Evolutionary conservation across 1,140 invertebrate genomes (phyloP).

Genomic region (Zaprionus davidi): DNA sequence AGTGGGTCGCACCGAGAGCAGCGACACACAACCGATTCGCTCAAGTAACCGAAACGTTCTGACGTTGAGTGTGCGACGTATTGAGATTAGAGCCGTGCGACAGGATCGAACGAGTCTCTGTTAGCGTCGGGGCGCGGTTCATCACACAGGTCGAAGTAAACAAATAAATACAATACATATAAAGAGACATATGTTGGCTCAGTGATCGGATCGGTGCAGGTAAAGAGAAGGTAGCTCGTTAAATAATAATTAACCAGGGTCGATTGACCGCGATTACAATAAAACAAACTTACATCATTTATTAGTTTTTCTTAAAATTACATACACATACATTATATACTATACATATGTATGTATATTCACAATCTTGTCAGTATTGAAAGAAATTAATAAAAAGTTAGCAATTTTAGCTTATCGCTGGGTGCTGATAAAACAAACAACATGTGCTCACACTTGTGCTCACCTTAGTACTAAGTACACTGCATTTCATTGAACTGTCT

Average conservation of each 20-base stretch:
- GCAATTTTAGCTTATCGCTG: slow-evolving; percentile 30
- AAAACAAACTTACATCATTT: slow-evolving; percentile 23
- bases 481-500: slow-evolving; percentile 4
- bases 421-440: not conserved
- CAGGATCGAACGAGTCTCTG: slow-evolving; percentile 15
- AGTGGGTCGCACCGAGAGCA: not conserved
- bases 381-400: slow-evolving; percentile 12
- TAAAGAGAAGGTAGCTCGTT: not conserved
- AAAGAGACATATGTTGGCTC: not conserved
- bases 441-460: not conserved
- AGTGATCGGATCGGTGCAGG: not conserved
- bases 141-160: not conserved
- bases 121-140: not conserved
- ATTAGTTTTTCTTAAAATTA: slow-evolving; percentile 13
- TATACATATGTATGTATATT: not conserved
- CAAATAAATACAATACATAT: not conserved
- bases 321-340: not conserved
- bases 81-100: slow-evolving; percentile 26
- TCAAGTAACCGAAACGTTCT: slow-evolving; percentile 64
- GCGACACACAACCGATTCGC: slow-evolving; percentile 62
- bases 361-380: slow-evolving; percentile 1
- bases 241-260: slow-evolving; percentile 18
- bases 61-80: slow-evolving; percentile 28
- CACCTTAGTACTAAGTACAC: not conserved
- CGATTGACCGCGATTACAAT: not conserved